Base-by-base conservation (phyloP, 2,797 vertebrate genomes). In the Hippopotamyrus pictus region DNA sequence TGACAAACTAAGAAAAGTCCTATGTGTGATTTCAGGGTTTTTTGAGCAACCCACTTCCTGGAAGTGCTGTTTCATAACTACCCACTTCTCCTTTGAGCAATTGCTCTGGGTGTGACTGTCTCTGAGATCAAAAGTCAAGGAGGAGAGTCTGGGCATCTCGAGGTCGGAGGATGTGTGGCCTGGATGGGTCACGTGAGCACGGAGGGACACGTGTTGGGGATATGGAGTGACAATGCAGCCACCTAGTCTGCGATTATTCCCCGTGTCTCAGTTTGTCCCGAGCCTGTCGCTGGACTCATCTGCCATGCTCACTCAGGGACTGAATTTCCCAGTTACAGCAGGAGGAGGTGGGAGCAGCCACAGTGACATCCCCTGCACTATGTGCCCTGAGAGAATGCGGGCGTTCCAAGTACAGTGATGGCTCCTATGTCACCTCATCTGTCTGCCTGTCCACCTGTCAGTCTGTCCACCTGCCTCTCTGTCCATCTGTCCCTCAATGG, bases 21-120 rank as follows among this genome's bases (percentile, higher is more conserved):
- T 48, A 25, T 46, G 4, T 25, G 48, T 51, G 44, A 51, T 50
- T 29, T 48, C n/a, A 51, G 22, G 82, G 0, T 33, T 57, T 25
- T 9, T 87, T 12, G 65, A 62, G 29, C 50, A 33, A 87, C 84
- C 69, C 62, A 29, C 65, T 57, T 87, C 89, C 84, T 76, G 85
- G 22, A 76, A 44, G 9, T 3, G 25, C 50, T 44, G 59, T 69
- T 88, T 69, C 87, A 46, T 59, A 88, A 88, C 44, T 25, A n/a
- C 41, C 2, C 57, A 69, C 53, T 41, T 85, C 82, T 65, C 53
- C 44, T 65, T 46, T 65, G 82, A 46, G 41, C 82, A 5, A 69
- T 19, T 51, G 54, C 3, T 65, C 54, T 44, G 57, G 53, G 54
- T 87, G 86, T 62, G 76, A 14, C 22, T 14, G 54, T 46, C 46